Base-by-base conservation (phyloP, 2,113 vertebrate species). In the Nicator chloris region DNA sequence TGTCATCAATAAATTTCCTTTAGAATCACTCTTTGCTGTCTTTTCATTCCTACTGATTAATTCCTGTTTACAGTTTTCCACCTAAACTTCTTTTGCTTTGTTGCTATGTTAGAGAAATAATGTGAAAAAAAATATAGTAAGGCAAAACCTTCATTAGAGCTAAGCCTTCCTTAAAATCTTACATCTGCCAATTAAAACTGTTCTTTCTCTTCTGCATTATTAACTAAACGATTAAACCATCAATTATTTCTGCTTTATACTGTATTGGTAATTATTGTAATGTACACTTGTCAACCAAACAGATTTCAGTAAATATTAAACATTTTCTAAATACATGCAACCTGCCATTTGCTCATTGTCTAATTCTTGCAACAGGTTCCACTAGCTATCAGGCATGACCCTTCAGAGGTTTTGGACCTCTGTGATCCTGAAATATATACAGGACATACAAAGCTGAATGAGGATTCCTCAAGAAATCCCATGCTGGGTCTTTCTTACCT, bases 401-500 rank as follows among this genome's bases (percentile, higher is more conserved):
- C 82, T 68, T 61, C 50, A 66, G 39, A 56, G 22, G 10, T 18
- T 88, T 57, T 30, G 51, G 37, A 68, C 1, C 2, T 51, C 20
- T n/a, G 39, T 30, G 64, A 44, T 81, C 44, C 60, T 73, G 45
- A 83, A 80, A 73, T 2, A 2, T 7, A 24, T 9, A 12, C 16
- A n/a, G 35, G 40, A 71, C 54, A 24, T 6, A n/a, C 4, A 31
- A 54, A 42, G n/a, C 47, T 23, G 42, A 78, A 47, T 40, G 33
- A 35, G 6, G 49, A 44, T 31, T 84, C 56, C 77, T 53, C 44
- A 72, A 39, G 57, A 49, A 27, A 71, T 26, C 15, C 7, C 11
- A 49, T 0, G 6, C 40, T 8, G 13, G 30, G 35, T 33, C 65
- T n/a, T 65, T 91, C 96, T 97, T 95, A 99, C 99, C 99, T 99